These are phyloP conservation scores for Drosophila koepferae DNA, from an alignment of 2,888 invertebrate species.

Conservation along the genomic window DNA sequence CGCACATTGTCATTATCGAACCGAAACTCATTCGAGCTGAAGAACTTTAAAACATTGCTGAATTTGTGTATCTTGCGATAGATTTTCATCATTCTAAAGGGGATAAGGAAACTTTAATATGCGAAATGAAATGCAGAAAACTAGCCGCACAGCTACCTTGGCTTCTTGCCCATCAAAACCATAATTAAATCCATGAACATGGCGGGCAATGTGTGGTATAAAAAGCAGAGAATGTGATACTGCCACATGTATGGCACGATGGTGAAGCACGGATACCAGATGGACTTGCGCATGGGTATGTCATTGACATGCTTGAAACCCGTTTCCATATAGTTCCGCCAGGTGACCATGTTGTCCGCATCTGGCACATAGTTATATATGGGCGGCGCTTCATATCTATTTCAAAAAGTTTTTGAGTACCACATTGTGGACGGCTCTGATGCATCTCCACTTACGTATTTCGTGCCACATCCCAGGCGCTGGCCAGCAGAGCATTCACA, in stretches of 20 bases:
- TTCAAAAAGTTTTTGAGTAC: neutral
- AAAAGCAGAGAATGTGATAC: constrained; percentile 86
- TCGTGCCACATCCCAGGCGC: constrained; percentile 86
- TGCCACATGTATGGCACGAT: constrained; percentile 86
- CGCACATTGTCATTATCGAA: constrained; percentile 89
- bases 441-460: constrained; percentile 74
- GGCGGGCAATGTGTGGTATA: constrained; percentile 89
- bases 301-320: constrained; percentile 86
- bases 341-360: constrained; percentile 92
- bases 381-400: constrained; percentile 77
- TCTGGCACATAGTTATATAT: constrained; percentile 95
- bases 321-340: constrained; percentile 89
- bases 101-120: neutral
- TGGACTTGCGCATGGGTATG: constrained; percentile 88
- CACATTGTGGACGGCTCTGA: neutral
- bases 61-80: constrained; percentile 94
- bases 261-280: constrained; percentile 89
- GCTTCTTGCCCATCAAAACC: constrained; percentile 82
- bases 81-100: constrained; percentile 90
- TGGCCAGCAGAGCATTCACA: constrained; percentile 86
- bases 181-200: constrained; percentile 87
- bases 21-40: constrained; percentile 90
- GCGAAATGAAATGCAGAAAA: neutral
- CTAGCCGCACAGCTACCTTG: constrained; percentile 81
- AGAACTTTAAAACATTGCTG: constrained; percentile 91